Percentiles rank a stretch among this genome's conserved stretches.
phyloP scores from a whole-genome alignment of 2,113 vertebrate genomes.

The Scartelaos histophorus region DNA sequence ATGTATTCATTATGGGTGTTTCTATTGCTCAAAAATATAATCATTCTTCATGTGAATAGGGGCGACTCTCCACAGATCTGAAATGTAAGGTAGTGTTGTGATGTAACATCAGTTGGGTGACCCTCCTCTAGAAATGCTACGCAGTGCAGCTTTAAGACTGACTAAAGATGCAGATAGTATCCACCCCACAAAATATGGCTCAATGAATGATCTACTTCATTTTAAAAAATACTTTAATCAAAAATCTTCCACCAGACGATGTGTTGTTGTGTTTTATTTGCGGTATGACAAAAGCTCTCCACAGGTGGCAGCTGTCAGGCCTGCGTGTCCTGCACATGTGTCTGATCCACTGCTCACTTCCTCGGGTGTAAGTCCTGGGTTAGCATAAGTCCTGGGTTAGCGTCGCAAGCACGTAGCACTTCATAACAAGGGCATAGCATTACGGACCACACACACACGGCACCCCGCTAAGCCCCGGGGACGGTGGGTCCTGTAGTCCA shows the following conservation, averaged over 20 bases:
- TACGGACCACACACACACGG: constrained; percentile 73
- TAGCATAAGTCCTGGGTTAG: constrained; percentile 60
- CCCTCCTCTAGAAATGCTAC: no score
- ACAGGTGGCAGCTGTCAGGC: constrained; percentile 54
- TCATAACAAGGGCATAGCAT: constrained; percentile 69
- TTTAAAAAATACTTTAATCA: neutral
- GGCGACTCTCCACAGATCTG: no score
- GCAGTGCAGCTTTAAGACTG: no score
- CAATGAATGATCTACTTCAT: no score
- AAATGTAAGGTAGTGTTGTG: no score
- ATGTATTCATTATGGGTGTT: no score
- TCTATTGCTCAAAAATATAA: no score
- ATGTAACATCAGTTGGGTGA: no score
- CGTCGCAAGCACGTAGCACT: constrained; percentile 60
- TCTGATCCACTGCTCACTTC: constrained; percentile 24
- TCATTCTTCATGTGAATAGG: no score
- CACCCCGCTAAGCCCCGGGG: constrained; percentile 42
- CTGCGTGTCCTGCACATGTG: constrained; percentile 12
- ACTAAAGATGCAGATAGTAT: no score
- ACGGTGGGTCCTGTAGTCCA: constrained; percentile 19
- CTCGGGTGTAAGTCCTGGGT: constrained; percentile 58
- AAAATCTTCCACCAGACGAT: neutral
- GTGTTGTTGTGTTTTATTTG: no score
- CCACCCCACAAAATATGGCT: no score
- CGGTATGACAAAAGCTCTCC: neutral